phyloP scores from a whole-genome alignment of 2,113 vertebrate species.

The Gymnarchus niloticus region DNA sequence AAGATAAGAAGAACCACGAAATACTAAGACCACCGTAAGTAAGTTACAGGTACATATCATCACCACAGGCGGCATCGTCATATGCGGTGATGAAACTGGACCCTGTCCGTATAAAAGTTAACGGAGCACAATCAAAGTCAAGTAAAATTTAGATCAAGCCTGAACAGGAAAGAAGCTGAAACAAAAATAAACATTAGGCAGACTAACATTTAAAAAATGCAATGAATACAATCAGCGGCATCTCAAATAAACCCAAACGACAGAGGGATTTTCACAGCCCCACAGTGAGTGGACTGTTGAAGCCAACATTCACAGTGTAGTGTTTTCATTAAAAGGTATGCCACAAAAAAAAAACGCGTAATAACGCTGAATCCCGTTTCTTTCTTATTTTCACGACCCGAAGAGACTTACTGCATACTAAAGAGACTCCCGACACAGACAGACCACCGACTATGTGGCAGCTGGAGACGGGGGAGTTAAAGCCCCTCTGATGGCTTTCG shows the following conservation, averaged over 20 bases:
- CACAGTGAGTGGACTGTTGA: background rate
- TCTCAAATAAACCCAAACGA: background rate
- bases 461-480: background rate
- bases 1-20: background rate
- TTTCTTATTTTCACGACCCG: background rate
- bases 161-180: background rate
- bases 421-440: background rate
- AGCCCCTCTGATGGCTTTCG: background rate
- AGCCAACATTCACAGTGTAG: background rate
- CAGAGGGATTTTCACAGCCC: background rate
- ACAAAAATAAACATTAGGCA: background rate
- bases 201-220: background rate
- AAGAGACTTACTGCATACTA: background rate
- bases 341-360: background rate
- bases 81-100: background rate
- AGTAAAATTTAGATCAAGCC: background rate
- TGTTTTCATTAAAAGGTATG: background rate
- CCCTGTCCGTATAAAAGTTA: background rate
- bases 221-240: background rate
- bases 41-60: background rate
- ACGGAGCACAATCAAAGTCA: background rate
- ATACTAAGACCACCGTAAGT: background rate
- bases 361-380: background rate
- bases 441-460: background rate
- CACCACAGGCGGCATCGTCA: background rate